Evolutionary conservation across 2,797 vertebrate species (phyloP).

Genomic region (Molossus molossus): DNA sequence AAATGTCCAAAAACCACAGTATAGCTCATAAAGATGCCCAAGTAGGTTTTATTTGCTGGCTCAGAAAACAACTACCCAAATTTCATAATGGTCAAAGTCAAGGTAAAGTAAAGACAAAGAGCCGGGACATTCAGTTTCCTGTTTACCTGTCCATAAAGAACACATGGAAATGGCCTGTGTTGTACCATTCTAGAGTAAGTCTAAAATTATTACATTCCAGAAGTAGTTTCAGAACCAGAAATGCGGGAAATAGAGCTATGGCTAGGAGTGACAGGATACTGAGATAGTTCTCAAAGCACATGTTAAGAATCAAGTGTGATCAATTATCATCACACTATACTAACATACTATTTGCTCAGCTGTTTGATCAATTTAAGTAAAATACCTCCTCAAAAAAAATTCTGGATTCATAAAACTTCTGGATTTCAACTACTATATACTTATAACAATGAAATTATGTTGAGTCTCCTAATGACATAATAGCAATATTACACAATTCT

Average conservation of each 20-base stretch:
- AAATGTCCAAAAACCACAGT: neutral
- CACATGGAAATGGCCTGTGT: neutral
- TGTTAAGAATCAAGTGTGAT: neutral
- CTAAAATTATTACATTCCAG: neutral
- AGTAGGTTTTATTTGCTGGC: neutral
- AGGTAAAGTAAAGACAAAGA: neutral
- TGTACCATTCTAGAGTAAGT: neutral
- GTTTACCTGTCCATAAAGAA: neutral
- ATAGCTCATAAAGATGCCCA: neutral
- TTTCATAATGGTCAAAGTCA: neutral
- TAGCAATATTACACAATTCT: slow-evolving; percentile 1
- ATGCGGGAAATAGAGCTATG: neutral
- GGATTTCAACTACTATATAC: slow-evolving; percentile 25
- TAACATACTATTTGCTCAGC: neutral
- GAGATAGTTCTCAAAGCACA: neutral
- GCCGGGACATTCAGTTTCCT: neutral
- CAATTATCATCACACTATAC: neutral
- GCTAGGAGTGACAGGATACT: neutral
- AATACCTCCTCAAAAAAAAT: slow-evolving; percentile 9
- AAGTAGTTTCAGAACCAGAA: slow-evolving; percentile 21
- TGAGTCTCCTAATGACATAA: slow-evolving; percentile 5
- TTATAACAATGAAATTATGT: neutral
- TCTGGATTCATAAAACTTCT: slow-evolving; percentile 14
- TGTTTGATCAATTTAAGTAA: neutral
- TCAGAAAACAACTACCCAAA: slow-evolving; percentile 15